phyloP scores from a whole-genome alignment of 1,140 invertebrate genomes.

The Drosophila littoralis region DNA sequence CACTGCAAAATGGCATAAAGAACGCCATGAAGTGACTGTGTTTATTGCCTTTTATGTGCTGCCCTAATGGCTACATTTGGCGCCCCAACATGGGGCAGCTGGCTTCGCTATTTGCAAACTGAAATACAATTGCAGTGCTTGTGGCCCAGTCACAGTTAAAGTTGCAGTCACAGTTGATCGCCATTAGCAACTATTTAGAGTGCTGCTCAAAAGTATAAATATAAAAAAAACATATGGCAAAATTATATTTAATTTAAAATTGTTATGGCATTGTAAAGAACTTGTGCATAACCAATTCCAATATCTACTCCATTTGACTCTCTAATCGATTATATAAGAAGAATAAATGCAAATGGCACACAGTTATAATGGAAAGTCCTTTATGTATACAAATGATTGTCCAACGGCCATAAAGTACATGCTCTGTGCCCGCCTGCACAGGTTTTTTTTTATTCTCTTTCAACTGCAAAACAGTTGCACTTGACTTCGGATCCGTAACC shows the following conservation, averaged over 20 bases:
- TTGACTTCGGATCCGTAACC: slow-evolving; percentile 14
- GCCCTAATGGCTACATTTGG: slow-evolving; percentile 69
- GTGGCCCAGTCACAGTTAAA: background rate
- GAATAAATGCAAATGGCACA: slow-evolving; percentile 29
- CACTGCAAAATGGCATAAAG: slow-evolving; percentile 73
- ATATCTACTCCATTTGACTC: slow-evolving; percentile 1
- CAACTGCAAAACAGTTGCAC: slow-evolving; percentile 30
- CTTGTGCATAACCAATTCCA: background rate
- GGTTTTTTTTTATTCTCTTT: slow-evolving; percentile 46
- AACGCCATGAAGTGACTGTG: slow-evolving; percentile 61
- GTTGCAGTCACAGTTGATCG: slow-evolving; percentile 25
- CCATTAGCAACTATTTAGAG: slow-evolving; percentile 34
- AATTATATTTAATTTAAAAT: too few species aligned
- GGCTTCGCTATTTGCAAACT: slow-evolving; percentile 25
- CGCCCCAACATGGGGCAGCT: slow-evolving; percentile 8
- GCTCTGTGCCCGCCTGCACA: background rate
- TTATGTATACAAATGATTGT: slow-evolving; percentile 59
- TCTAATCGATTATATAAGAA: slow-evolving; percentile 29
- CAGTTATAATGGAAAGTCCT: slow-evolving; percentile 55
- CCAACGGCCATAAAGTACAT: slow-evolving; percentile 57
- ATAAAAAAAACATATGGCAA: too few species aligned
- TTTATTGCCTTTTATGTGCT: slow-evolving; percentile 79
- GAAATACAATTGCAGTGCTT: slow-evolving; percentile 26
- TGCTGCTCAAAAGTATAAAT: slow-evolving; percentile 3
- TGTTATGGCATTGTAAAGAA: too few species aligned